Base-by-base conservation (phyloP, 2,888 invertebrate species). In the Platynereis dumerilii region DNA sequence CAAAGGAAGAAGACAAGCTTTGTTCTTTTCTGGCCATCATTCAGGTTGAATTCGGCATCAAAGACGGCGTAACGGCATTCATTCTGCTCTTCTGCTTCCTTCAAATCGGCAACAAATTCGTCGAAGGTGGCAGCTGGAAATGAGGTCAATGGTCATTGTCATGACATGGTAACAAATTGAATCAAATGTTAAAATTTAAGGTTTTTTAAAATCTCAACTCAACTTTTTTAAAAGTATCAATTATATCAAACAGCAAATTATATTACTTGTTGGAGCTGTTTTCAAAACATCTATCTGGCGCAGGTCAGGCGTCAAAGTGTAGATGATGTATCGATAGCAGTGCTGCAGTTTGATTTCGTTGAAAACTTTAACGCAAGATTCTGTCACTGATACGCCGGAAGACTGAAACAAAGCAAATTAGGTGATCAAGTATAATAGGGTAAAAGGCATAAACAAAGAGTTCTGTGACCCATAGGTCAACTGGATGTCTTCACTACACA, bases 271-370 rank as follows among this genome's bases (percentile, higher is more conserved):
- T 20, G 67, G 68, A 15, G 67, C 72, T 10, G 65, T 68, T 34
- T 64, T 68, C 29, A 63, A 39, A 10, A 73, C 61, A 2, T 45
- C 94, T 84, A 97, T 96, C 87, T 93, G 93, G 87, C 92, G 94
- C 85, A 74, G 64, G 62, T 96, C 96, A 85, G 96, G 94, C 78
- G 93, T 91, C 86, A 97, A 94, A 88, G 91, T 94, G 87, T 94
- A 96, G 83, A 97, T 93, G 75, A 96, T 68, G 67, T 96, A 97
- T 84, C 96, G 92, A 87, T 94, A 93, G 83, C 94, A 94, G 88
- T 96, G 96, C 85, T 94, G 94, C 87, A 96, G 94, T 87, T 97
- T 97, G 77, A 97, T 94, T 88, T 95, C 95, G 86, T 96, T 94
- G 86, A 94, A 96, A 78, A 92, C 93, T 72, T 91, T 92, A 88